Conservation (phyloP, 1,140 invertebrate genomes). For the Neelides sp. region DNA sequence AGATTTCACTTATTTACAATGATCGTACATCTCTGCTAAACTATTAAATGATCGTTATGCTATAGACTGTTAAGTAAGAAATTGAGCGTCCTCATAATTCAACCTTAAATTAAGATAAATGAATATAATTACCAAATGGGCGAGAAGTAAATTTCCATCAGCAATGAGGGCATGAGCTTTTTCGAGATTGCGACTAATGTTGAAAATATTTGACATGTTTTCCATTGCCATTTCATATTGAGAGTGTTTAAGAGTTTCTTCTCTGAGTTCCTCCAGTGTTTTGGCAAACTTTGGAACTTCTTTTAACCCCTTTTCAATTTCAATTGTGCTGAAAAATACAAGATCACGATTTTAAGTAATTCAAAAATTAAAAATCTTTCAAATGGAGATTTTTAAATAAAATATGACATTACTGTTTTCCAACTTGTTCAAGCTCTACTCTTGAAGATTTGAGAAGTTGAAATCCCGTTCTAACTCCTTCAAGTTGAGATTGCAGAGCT, state of each 20-base stretch:
- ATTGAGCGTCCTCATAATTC: background rate
- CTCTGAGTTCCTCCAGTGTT: slow-evolving; percentile 67
- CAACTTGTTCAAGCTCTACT: slow-evolving; percentile 62
- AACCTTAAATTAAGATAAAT: background rate
- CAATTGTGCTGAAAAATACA: slow-evolving; percentile 41
- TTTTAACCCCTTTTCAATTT: slow-evolving; percentile 50
- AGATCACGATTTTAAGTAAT: too few species aligned
- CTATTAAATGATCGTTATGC: too few species aligned
- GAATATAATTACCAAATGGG: slow-evolving; percentile 56
- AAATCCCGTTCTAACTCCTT: slow-evolving; percentile 88
- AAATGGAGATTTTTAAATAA: background rate
- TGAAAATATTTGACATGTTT: slow-evolving; percentile 96
- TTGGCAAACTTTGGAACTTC: slow-evolving; percentile 56
- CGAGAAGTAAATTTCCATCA: slow-evolving; percentile 86
- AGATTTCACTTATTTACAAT: slow-evolving; percentile 16
- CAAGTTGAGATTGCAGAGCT: slow-evolving; percentile 94
- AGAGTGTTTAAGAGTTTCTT: slow-evolving; percentile 84
- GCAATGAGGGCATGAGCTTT: slow-evolving; percentile 87
- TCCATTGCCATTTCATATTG: slow-evolving; percentile 96
- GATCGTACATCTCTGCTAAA: too few species aligned
- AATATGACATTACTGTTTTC: slow-evolving; percentile 47
- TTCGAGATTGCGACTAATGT: slow-evolving; percentile 88
- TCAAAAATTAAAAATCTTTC: background rate
- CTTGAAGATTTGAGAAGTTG: slow-evolving; percentile 72
- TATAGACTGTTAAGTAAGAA: background rate